Evolutionary conservation across 2,797 vertebrate species (phyloP).

Genomic region (Peromyscus aztecus): DNA sequence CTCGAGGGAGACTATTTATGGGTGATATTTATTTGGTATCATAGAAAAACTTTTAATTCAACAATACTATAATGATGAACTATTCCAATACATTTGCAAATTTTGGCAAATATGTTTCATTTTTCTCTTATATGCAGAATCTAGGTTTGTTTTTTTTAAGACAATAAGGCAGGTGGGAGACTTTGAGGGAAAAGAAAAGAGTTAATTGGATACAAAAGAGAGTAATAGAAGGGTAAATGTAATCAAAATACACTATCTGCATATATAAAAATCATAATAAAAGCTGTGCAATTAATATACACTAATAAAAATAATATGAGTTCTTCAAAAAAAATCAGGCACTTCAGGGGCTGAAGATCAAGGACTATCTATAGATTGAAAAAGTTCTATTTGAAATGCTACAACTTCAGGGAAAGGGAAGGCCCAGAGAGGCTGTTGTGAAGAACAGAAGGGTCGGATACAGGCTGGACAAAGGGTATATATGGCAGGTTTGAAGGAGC

Average conservation of each 20-base stretch:
- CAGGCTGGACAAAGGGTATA: neutral
- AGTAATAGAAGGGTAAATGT: neutral
- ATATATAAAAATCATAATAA: neutral
- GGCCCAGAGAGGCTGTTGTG: neutral
- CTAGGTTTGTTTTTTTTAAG: neutral
- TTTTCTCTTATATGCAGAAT: neutral
- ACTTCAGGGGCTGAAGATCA: too few relatives aligned
- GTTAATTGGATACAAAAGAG: neutral
- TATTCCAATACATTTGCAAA: neutral
- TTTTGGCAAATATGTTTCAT: neutral
- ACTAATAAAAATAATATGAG: neutral
- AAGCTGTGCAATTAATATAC: neutral
- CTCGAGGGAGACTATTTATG: neutral
- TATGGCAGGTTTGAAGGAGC: neutral
- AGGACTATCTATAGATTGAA: neutral
- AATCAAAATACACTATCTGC: neutral
- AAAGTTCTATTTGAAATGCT: neutral
- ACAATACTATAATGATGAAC: neutral
- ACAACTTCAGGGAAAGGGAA: neutral
- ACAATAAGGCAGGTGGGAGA: neutral
- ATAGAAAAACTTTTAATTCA: neutral
- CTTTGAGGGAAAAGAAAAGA: neutral
- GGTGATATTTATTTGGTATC: neutral
- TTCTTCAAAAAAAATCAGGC: neutral
- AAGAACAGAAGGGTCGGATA: neutral